phyloP scores from a whole-genome alignment of 1,140 invertebrate species.

The Ceratosolen solmsi region DNA sequence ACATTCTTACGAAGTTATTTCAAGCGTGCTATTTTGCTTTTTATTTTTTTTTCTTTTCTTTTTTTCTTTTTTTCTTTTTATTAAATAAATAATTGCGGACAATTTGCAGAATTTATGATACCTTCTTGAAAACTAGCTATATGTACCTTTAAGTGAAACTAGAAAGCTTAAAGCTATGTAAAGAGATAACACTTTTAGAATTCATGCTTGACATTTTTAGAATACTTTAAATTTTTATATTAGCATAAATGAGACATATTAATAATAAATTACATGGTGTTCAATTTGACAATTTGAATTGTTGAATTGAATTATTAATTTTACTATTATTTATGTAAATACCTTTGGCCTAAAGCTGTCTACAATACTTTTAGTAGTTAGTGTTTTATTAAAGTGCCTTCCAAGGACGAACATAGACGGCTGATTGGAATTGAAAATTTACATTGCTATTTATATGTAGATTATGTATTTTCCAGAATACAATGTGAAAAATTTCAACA shows the following conservation, averaged over 20 bases:
- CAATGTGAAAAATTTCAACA: not conserved
- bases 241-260: too few relatives aligned
- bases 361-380: too few relatives aligned
- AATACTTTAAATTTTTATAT: too few relatives aligned
- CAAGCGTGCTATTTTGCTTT: too few relatives aligned
- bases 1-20: too few relatives aligned
- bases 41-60: too few relatives aligned
- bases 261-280: too few relatives aligned
- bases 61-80: too few relatives aligned
- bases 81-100: not conserved
- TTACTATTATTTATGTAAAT: too few relatives aligned
- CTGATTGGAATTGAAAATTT: not conserved
- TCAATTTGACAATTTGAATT: too few relatives aligned
- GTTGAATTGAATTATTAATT: too few relatives aligned
- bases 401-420: not conserved
- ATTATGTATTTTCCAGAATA: not conserved
- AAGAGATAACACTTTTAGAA: not conserved
- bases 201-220: not conserved
- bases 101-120: not conserved
- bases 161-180: not conserved
- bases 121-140: not conserved
- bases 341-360: too few relatives aligned
- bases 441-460: slow-evolving; percentile 10
- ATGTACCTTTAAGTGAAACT: not conserved
- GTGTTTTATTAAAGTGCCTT: not conserved